Evolutionary conservation across 2,888 invertebrate genomes (phyloP).

Genomic region (Pseudococcus jackbeardsleyi): DNA sequence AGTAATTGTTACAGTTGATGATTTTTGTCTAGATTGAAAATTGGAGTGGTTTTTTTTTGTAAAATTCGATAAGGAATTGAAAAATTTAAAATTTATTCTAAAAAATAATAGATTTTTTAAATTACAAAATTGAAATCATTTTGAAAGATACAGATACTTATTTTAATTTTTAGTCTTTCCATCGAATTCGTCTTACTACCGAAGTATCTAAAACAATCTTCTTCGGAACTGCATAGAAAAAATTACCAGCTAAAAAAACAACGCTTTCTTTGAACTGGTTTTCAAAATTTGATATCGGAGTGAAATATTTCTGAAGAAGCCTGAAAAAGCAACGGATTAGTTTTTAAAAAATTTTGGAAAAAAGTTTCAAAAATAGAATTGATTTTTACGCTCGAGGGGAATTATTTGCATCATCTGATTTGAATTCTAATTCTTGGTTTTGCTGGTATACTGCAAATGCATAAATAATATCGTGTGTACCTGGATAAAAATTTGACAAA

Average conservation of each 20-base stretch:
- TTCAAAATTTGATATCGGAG: not conserved
- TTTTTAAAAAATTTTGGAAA: not conserved
- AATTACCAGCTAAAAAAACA: not conserved
- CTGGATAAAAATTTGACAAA: not conserved
- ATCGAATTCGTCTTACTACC: conserved; percentile 9
- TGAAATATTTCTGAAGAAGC: not conserved
- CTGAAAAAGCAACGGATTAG: not conserved
- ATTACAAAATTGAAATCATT: too few relatives aligned
- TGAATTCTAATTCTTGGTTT: not conserved
- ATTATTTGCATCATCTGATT: not conserved
- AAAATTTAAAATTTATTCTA: too few relatives aligned
- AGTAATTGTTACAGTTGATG: too few relatives aligned
- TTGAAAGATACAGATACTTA: too few relatives aligned
- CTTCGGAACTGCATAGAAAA: not conserved
- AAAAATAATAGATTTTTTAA: too few relatives aligned
- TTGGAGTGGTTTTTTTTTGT: too few relatives aligned
- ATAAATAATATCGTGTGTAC: not conserved
- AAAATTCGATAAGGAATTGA: too few relatives aligned
- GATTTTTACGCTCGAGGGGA: not conserved
- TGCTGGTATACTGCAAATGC: not conserved
- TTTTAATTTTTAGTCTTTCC: conserved; percentile 20
- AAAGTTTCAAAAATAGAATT: not conserved
- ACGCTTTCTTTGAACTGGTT: not conserved
- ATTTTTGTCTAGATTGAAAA: too few relatives aligned
- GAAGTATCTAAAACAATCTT: conserved; percentile 15